These are phyloP conservation scores for Halcyon badia DNA, from an alignment of 2,797 vertebrate species.

Conservation along the genomic window DNA sequence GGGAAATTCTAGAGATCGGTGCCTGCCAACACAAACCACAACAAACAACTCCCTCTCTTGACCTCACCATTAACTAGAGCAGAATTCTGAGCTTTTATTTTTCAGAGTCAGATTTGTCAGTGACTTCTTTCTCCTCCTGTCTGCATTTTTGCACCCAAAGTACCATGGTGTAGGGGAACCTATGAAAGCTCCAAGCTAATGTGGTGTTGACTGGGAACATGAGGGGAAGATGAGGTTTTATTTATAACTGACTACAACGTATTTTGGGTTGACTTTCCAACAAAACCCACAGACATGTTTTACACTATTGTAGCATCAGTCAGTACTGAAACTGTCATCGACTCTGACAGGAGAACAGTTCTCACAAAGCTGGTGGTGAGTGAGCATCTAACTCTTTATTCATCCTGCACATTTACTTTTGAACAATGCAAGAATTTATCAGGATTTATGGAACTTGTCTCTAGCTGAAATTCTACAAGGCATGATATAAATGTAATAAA, in stretches of 20 bases:
- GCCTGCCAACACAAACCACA: neutral
- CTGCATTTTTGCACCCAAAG: neutral
- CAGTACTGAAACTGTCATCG: neutral
- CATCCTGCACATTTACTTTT: slow-evolving; percentile 13
- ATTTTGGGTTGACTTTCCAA: neutral
- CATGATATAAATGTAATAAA: slow-evolving; percentile 20
- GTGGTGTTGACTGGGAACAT: neutral
- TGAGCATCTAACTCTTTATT: neutral
- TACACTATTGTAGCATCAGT: accelerated
- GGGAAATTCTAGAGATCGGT: neutral
- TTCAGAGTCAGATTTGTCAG: neutral
- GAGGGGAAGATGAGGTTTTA: neutral
- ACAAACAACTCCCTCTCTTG: neutral
- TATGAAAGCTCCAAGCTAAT: neutral
- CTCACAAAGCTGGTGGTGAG: neutral
- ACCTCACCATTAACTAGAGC: neutral
- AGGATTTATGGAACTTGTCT: slow-evolving; percentile 27
- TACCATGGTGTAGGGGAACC: neutral
- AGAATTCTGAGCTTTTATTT: neutral
- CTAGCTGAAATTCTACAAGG: neutral
- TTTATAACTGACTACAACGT: neutral
- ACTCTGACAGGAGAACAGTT: neutral
- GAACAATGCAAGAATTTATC: neutral
- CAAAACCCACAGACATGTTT: neutral
- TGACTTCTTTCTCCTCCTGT: neutral